Percentiles rank a stretch among this genome's conserved stretches.
Conservation (phyloP, 2,113 vertebrate genomes). For the Paradisaea rubra region DNA sequence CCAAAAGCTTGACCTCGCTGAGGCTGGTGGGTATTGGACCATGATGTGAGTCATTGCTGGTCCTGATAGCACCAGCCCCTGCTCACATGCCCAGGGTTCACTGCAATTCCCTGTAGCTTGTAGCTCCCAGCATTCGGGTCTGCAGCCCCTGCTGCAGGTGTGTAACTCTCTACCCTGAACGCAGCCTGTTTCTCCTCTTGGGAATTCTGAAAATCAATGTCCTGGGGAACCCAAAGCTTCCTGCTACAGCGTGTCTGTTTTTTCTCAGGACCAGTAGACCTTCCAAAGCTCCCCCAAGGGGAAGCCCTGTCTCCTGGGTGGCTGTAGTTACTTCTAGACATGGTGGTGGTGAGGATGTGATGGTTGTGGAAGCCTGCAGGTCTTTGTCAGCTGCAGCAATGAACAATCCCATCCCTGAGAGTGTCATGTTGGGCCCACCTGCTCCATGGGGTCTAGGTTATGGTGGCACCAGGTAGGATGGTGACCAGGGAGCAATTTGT, state of each 20-base stretch:
- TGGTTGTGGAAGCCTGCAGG: background rate
- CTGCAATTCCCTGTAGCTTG: rapidly evolving
- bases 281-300: too few relatives aligned
- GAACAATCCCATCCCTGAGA: background rate
- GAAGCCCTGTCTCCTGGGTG: background rate
- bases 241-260: background rate
- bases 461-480: background rate
- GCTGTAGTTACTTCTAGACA: background rate
- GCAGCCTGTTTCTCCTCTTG: background rate
- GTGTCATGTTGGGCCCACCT: rapidly evolving
- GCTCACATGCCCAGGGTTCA: background rate
- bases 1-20: background rate
- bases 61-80: background rate
- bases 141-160: background rate
- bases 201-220: background rate
- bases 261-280: background rate
- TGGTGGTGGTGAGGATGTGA: background rate
- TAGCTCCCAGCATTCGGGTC: background rate
- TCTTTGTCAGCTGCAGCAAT: background rate
- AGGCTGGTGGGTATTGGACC: background rate
- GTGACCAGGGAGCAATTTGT: background rate
- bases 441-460: background rate
- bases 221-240: background rate
- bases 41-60: background rate
- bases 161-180: background rate